Conservation (phyloP, 2,888 invertebrate genomes). For the Microdon myrmicae region DNA sequence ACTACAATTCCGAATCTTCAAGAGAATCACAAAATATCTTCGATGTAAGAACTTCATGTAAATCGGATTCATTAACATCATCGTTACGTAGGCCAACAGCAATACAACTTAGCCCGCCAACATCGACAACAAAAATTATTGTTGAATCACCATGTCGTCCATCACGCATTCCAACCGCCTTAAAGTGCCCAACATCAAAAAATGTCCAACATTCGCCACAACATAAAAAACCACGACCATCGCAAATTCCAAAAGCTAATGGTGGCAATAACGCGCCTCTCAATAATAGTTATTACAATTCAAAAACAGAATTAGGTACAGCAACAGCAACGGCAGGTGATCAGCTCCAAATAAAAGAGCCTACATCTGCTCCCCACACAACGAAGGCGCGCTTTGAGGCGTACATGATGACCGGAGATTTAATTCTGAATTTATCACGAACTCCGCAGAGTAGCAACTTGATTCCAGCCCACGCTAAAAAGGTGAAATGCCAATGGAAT, state of each 20-base stretch:
- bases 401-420: slow-evolving; percentile 98
- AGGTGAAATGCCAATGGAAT: slow-evolving; percentile 56
- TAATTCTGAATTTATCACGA: slow-evolving; percentile 90
- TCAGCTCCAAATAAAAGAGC: slow-evolving; percentile 54
- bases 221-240: slow-evolving; percentile 63
- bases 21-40: slow-evolving; percentile 67
- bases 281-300: slow-evolving; percentile 39
- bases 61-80: slow-evolving; percentile 59
- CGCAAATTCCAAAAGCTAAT: slow-evolving; percentile 65
- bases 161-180: slow-evolving; percentile 71
- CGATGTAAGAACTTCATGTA: slow-evolving; percentile 62
- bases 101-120: slow-evolving; percentile 65
- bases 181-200: slow-evolving; percentile 61
- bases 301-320: slow-evolving; percentile 36
- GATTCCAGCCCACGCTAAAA: slow-evolving; percentile 69
- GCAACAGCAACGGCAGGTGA: slow-evolving; percentile 51
- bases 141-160: slow-evolving; percentile 64
- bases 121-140: slow-evolving; percentile 57
- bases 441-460: slow-evolving; percentile 77
- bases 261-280: slow-evolving; percentile 50
- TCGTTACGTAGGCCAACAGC: slow-evolving; percentile 42
- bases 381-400: slow-evolving; percentile 80
- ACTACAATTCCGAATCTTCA: slow-evolving; percentile 68
- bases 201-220: slow-evolving; percentile 65
- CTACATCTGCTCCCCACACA: slow-evolving; percentile 63